phyloP scores from a whole-genome alignment of 2,113 vertebrate species.

The Seriola aureovittata region DNA sequence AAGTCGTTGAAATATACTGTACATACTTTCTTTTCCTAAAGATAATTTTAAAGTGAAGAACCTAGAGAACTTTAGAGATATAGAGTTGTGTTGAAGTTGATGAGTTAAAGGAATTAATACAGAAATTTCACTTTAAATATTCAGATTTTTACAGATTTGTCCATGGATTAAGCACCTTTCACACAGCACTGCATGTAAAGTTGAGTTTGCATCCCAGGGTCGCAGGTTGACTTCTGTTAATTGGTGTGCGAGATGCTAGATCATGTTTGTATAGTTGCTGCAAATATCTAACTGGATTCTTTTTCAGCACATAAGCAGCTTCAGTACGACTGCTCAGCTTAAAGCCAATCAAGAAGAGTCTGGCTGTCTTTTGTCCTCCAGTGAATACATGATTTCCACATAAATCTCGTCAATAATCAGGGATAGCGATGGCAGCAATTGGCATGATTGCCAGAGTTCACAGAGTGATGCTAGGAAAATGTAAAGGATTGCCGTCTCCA shows the following conservation, averaged over 20 bases:
- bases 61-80: neutral
- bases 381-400: slow-evolving; percentile 72
- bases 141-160: neutral
- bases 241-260: neutral
- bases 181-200: neutral
- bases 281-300: neutral
- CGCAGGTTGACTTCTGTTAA: slow-evolving; percentile 1
- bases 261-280: neutral
- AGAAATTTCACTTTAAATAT: neutral
- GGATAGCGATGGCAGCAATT: slow-evolving; percentile 44
- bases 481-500: slow-evolving; percentile 35
- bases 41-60: neutral
- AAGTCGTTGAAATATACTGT: neutral
- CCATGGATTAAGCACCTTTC: neutral
- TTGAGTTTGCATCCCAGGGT: neutral
- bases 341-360: slow-evolving; percentile 71
- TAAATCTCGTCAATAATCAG: slow-evolving; percentile 77
- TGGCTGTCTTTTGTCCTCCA: slow-evolving; percentile 49
- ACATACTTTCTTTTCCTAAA: neutral
- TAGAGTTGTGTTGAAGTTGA: neutral
- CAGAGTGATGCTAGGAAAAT: slow-evolving; percentile 51
- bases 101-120: neutral
- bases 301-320: neutral
- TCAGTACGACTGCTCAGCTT: slow-evolving; percentile 56
- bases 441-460: slow-evolving; percentile 57